A percentile compares a stretch with the other conserved stretches of the same genome.
These are phyloP conservation scores for Aspidiotus destructor DNA, from an alignment of 2,888 invertebrate species.

Conservation along the genomic window DNA sequence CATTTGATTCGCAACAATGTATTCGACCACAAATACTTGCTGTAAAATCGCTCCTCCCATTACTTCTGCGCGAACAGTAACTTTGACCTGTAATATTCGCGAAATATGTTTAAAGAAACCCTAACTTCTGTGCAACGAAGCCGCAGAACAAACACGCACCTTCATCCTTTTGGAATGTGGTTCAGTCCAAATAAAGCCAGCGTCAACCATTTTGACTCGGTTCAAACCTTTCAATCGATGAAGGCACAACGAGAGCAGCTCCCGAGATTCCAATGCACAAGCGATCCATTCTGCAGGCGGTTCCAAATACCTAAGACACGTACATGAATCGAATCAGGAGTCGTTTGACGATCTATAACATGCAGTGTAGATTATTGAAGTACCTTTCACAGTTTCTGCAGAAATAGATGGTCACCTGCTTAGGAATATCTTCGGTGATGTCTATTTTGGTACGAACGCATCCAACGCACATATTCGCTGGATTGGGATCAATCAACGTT, in stretches of 20 bases:
- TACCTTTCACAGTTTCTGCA: conserved; percentile 88
- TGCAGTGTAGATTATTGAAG: conserved; percentile 15
- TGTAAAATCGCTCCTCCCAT: conserved; percentile 81
- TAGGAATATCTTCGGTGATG: conserved; percentile 92
- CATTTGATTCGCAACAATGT: conserved; percentile 82
- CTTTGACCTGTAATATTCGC: conserved; percentile 52
- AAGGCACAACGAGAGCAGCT: conserved; percentile 78
- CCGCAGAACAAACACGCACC: conserved; percentile 45
- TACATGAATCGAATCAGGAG: not conserved
- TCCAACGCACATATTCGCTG: conserved; percentile 93
- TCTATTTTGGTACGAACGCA: conserved; percentile 86
- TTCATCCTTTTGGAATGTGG: conserved; percentile 96
- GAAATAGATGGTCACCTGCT: conserved; percentile 80
- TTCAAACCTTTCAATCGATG: conserved; percentile 84
- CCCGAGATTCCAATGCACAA: conserved; percentile 78
- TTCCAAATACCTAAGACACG: conserved; percentile 62
- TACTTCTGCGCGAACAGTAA: conserved; percentile 93
- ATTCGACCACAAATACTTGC: conserved; percentile 93
- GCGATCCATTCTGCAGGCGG: conserved; percentile 83
- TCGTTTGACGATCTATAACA: not conserved
- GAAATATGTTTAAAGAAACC: not conserved
- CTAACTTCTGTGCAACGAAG: not conserved
- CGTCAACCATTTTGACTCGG: conserved; percentile 85
- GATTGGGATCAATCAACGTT: conserved; percentile 81
- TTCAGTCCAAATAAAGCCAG: conserved; percentile 97